These are phyloP conservation scores for Amniataba percoides DNA, from an alignment of 2,797 vertebrate species.

Conservation along the genomic window DNA sequence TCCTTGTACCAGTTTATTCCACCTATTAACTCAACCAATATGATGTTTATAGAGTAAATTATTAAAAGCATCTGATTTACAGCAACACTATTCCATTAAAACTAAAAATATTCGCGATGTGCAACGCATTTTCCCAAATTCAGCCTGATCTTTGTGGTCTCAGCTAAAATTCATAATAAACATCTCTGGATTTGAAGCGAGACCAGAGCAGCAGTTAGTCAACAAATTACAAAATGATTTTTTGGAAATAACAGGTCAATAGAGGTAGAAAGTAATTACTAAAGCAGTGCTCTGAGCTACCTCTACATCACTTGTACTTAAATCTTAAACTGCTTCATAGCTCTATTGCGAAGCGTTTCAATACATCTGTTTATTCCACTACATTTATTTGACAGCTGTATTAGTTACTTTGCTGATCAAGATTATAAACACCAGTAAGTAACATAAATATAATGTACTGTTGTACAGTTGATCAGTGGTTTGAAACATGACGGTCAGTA, in stretches of 20 bases:
- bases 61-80: constrained; percentile 23
- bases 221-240: not conserved
- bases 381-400: not conserved
- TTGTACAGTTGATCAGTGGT: not conserved
- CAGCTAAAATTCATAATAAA: constrained; percentile 4
- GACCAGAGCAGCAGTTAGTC: not conserved
- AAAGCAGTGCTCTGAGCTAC: not conserved
- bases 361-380: not conserved
- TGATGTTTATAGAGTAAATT: not conserved
- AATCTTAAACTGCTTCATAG: not conserved
- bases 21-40: not conserved
- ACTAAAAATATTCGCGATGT: too few relatives aligned
- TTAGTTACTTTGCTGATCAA: not conserved
- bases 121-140: not conserved
- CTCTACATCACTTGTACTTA: not conserved
- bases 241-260: not conserved
- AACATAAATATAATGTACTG: not conserved
- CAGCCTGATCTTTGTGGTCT: constrained; percentile 1
- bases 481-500: not conserved
- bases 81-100: not conserved
- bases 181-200: not conserved
- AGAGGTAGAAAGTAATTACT: not conserved
- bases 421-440: not conserved
- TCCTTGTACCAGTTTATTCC: constrained; percentile 10
- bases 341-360: not conserved